Conservation (phyloP, 2,888 invertebrate species). For the Sesia apiformis region DNA sequence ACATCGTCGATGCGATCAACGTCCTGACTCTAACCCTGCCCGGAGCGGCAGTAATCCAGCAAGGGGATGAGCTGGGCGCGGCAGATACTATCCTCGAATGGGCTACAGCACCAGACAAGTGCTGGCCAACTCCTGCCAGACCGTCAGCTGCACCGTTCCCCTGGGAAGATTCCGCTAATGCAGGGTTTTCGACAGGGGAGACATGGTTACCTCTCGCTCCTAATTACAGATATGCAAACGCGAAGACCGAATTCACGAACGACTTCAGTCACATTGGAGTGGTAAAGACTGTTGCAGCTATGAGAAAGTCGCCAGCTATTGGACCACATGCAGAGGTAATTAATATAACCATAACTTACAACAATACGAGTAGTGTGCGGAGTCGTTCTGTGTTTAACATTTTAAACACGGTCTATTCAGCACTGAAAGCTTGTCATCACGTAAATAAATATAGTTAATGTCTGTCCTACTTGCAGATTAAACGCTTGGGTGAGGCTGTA, state of each 20-base stretch:
- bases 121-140: slow-evolving; percentile 52
- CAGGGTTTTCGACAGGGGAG: slow-evolving; percentile 64
- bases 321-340: slow-evolving; percentile 57
- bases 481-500: slow-evolving; percentile 67
- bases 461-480: slow-evolving; percentile 50
- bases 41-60: slow-evolving; percentile 84
- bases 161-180: slow-evolving; percentile 62
- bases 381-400: too few species aligned
- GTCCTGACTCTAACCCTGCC: slow-evolving; percentile 81
- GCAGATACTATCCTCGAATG: slow-evolving; percentile 70
- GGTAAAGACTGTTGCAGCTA: slow-evolving; percentile 44
- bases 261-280: slow-evolving; percentile 64
- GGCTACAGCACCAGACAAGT: slow-evolving; percentile 56
- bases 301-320: slow-evolving; percentile 56
- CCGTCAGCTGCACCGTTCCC: slow-evolving; percentile 51
- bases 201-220: slow-evolving; percentile 81
- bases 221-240: slow-evolving; percentile 77
- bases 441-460: neutral
- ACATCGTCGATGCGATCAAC: slow-evolving; percentile 80
- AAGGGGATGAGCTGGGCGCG: slow-evolving; percentile 84
- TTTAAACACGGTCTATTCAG: too few species aligned
- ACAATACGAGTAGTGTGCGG: too few species aligned
- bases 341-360: neutral
- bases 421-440: too few species aligned
- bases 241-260: slow-evolving; percentile 68